A percentile compares a stretch with the other conserved stretches of the same genome.
Conservation (phyloP, 2,797 vertebrate genomes). For the Mormyrops attenuatus region DNA sequence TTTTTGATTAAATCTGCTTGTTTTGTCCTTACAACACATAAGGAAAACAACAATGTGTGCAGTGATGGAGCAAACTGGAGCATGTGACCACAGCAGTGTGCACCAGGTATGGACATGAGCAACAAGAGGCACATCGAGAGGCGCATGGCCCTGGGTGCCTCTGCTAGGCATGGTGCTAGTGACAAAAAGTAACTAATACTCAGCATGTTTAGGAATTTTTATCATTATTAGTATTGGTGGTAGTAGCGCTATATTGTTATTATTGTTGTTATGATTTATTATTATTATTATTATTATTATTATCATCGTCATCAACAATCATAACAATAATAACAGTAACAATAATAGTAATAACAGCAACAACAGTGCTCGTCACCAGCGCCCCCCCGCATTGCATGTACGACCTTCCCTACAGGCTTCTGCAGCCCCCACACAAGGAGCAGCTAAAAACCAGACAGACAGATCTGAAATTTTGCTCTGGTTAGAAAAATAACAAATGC, state of each 20-base stretch:
- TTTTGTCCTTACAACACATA: not conserved
- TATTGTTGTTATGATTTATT: not conserved
- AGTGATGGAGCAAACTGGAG: not conserved
- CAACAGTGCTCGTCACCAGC: not conserved
- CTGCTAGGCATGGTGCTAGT: not conserved
- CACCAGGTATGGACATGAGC: not conserved
- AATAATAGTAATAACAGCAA: not conserved
- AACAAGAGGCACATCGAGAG: not conserved
- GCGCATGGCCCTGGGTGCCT: not conserved
- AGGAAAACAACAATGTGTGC: not conserved
- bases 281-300: not conserved
- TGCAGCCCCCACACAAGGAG: not conserved
- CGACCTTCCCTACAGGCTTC: not conserved
- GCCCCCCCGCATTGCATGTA: not conserved
- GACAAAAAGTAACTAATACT: not conserved
- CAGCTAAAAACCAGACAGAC: not conserved
- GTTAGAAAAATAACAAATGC: not conserved
- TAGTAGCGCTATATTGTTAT: not conserved
- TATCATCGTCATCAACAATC: not conserved
- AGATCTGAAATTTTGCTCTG: not conserved
- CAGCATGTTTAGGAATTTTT: not conserved
- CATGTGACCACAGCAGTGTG: not conserved
- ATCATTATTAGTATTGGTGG: not conserved
- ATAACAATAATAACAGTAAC: not conserved
- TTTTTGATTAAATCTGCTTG: not conserved